Evolutionary conservation across 2,113 vertebrate genomes (phyloP), one percentile per base, ranked within the genome.

Genomic region (Ptyas mucosa): DNA sequence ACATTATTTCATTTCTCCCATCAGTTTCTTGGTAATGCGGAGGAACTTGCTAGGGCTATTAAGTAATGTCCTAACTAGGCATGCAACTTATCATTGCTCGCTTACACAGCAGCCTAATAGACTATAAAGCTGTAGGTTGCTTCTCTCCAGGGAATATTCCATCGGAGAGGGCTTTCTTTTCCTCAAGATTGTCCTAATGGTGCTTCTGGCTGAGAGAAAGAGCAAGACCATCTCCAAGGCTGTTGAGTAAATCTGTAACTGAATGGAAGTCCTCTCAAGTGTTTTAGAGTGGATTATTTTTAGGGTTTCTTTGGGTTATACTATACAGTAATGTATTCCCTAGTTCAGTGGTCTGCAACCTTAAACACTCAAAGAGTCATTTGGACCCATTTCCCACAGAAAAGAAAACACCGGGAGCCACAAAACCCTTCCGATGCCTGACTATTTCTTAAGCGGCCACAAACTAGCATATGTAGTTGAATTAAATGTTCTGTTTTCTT

Each of bases 1-100:
- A 89, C 10, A 93, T 58, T 94, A 81, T 91, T 94, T 93, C 34
- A 95, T 96, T 94, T 93, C 85, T 26, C 52, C 12, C 89, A 95
- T 11, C 53, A 91, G 39, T 52, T 94, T 39, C 57, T 95, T 94
- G 75, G 88, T 93, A 86, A 61, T 61, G 51, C 21, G 29, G 39
- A 92, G 49, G 88, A 93, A 90, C n/a, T 61, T 53, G 87, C 34
- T 55, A 57, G 58, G 18, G 88, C n/a, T 52, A 90, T 85, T 86
- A 24, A 90, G 58, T 52, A 90, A 55, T 61, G 69, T 69, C 87
- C 57, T 92, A 87, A 53, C 86, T 43, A 54, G 57, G 57, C 53
- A 39, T 58, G 14, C 29, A 89, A 54, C 52, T 89, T 81, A 89
- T 89, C 91, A 43, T 14, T 43, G 39, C 61, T 53, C 21, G 20